Base-by-base conservation (phyloP, 2,113 vertebrate genomes). In the Urocitellus parryii region DNA sequence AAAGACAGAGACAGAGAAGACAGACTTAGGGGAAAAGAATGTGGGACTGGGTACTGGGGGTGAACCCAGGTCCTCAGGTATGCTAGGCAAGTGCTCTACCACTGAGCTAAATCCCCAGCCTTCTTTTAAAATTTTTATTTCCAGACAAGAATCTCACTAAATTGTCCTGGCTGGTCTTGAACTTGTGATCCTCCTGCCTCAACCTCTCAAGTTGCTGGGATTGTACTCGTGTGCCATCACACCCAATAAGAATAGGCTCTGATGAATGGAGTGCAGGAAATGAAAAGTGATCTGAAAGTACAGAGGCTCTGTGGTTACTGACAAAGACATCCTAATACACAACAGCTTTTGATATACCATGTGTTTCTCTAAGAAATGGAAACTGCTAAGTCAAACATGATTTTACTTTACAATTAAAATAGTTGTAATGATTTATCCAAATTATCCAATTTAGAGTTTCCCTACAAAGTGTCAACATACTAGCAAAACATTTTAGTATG, bases 391-490 rank as follows among this genome's bases (percentile, higher is more conserved):
- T 58, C 18, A 67, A 95, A 87, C 84, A 51, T 83, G 17, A 22
- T 83, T 94, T 72, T 34, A 92, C 80, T 87, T 96, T 94, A 83
- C 53, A 92, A 83, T 74, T 80, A 79, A 92, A 76, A 81, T 65
- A 34, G 22, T 39, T 58, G 25, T 61, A 51, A 42, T 70, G 56
- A 88, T 87, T 83, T 74, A 88, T 27, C 90, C 81, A 88, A 83
- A 32, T 32, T 74, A 79, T 48, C 45, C 45, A 45, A 45, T 9
- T 45, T 45, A 45, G 4, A 63, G 24, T 83, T 89, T 65, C 1
- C 3, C 53, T 90, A 83, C 22, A 87, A 53, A 27, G 61, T 86
- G 65, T 70, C 67, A 70, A 34, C 45, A 86, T 18, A 65, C 63
- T 65, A 65, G 32, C 5, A 91, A 91, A 84, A 32, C 11, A 86